Evolutionary conservation across 2,888 invertebrate genomes (phyloP).

Genomic region (Leptinotarsa tumamoca): DNA sequence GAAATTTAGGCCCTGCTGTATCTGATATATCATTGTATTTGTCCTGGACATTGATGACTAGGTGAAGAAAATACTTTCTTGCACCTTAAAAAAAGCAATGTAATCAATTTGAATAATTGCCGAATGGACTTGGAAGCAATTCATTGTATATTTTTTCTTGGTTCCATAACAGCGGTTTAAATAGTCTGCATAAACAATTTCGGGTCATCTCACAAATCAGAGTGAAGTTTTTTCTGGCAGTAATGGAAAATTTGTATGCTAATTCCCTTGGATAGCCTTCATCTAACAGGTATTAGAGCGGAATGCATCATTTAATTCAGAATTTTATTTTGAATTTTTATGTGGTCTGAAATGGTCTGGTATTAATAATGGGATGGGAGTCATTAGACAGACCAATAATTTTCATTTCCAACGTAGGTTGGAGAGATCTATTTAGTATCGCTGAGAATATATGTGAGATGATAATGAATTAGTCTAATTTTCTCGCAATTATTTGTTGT

Average conservation of each 20-base stretch:
- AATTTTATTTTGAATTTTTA: neutral
- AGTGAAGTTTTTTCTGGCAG: slow-evolving; percentile 47
- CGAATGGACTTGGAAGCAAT: too few relatives aligned
- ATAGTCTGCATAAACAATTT: slow-evolving; percentile 36
- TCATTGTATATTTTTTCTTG: neutral
- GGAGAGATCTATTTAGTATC: too few relatives aligned
- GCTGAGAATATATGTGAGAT: too few relatives aligned
- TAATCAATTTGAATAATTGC: too few relatives aligned
- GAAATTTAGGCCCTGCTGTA: too few relatives aligned
- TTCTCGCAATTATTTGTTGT: too few relatives aligned
- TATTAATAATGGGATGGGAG: neutral
- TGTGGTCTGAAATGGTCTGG: neutral
- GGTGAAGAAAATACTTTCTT: too few relatives aligned
- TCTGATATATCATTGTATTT: too few relatives aligned
- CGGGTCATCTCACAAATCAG: slow-evolving; percentile 49
- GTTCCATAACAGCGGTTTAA: neutral
- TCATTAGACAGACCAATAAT: neutral
- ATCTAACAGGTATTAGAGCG: neutral
- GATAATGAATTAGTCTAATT: too few relatives aligned
- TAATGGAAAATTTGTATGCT: slow-evolving; percentile 53
- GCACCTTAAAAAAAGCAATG: too few relatives aligned
- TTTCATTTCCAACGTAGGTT: too few relatives aligned
- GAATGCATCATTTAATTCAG: neutral
- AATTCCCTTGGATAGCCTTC: slow-evolving; percentile 34
- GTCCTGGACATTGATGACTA: too few relatives aligned